Evolutionary conservation across 2,797 vertebrate species (phyloP).

Genomic region (Limosa lapponica): DNA sequence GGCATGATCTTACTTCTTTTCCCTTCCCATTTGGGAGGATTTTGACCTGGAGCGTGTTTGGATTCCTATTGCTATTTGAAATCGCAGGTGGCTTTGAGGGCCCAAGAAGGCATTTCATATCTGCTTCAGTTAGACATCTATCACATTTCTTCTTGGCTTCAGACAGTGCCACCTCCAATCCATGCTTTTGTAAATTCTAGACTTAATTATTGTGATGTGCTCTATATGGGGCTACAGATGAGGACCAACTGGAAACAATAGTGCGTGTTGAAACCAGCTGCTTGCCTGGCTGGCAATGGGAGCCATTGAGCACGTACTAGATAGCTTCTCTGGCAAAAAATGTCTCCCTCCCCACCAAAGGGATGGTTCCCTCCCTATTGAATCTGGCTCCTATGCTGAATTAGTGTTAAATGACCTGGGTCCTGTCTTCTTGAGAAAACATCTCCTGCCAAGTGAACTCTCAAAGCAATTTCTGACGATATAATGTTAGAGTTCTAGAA

Average conservation of each 20-base stretch:
- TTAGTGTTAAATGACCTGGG: conserved; percentile 44
- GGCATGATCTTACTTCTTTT: neutral
- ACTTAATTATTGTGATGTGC: conserved; percentile 68
- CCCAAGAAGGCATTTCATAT: conserved; percentile 8
- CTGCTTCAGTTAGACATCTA: conserved; percentile 26
- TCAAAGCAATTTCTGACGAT: conserved; percentile 48
- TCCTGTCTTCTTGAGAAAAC: conserved; percentile 44
- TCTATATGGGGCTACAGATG: conserved; percentile 53
- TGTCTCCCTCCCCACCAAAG: neutral
- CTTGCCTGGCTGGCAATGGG: conserved; percentile 23
- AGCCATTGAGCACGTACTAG: neutral
- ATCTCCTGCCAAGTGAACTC: conserved; percentile 25
- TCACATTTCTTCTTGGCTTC: conserved; percentile 43
- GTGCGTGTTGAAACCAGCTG: conserved; percentile 64
- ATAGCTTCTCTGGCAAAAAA: conserved; percentile 42
- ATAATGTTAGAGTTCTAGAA: conserved; percentile 30
- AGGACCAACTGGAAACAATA: conserved; percentile 69
- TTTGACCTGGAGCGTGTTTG: neutral
- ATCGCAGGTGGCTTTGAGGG: neutral
- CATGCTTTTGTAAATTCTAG: conserved; percentile 52
- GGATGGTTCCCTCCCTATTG: neutral
- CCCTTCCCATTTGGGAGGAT: neutral
- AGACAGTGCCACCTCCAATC: neutral
- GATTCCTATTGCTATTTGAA: neutral
- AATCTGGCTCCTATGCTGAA: neutral